Base-by-base conservation (phyloP, 1,140 invertebrate species). In the Bombus affinis region DNA sequence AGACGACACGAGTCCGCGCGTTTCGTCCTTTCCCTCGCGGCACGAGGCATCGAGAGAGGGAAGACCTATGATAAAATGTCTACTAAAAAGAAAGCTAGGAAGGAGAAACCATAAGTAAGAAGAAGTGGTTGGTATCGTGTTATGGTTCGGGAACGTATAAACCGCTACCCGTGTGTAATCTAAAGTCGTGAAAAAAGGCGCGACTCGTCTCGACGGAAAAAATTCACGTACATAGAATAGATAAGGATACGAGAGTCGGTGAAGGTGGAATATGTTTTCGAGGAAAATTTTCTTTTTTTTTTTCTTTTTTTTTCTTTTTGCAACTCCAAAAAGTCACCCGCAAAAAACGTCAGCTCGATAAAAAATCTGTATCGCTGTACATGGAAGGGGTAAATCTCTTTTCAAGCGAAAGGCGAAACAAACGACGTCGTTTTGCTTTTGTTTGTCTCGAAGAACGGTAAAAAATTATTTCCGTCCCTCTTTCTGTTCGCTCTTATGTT, bases 11-110 rank as follows among this genome's bases (percentile, higher is more conserved):
- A 25, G 42, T 37, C 12, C 18, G 42, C 62, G 70, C 53, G 42
- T 59, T 39, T 0, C 32, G 65, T 66, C 47, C 87, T 88, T 92
- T 89, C 73, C 85, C 89, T 89, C 90, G 88, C 91, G 92, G 91
- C 91, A 89, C 92, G 92, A 90, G 91, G 92, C 92, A 90, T 92
- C 85, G 74, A 91, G 92, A 90, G 91, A 90, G 91, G 92, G 87
- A 92, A 92, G 89, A 92, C 90, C 92, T 92, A 94, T 92, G 88
- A 92, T 93, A 93, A 90, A 93, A 93, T 93, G 91, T 90, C 92
- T 92, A 92, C 91, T 80, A 82, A 92, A 92, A 92, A 89, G 83
- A 91, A 91, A 89, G 87, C 89, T 89, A 87, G 90, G 79, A 85
- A 83, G 81, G 78, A 90, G 35, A 91, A 89, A 90, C 89, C 77